Evolutionary conservation across 1,140 invertebrate genomes (phyloP), one percentile per base, ranked within the genome.

Genomic region (Medauroidea extradentata): DNA sequence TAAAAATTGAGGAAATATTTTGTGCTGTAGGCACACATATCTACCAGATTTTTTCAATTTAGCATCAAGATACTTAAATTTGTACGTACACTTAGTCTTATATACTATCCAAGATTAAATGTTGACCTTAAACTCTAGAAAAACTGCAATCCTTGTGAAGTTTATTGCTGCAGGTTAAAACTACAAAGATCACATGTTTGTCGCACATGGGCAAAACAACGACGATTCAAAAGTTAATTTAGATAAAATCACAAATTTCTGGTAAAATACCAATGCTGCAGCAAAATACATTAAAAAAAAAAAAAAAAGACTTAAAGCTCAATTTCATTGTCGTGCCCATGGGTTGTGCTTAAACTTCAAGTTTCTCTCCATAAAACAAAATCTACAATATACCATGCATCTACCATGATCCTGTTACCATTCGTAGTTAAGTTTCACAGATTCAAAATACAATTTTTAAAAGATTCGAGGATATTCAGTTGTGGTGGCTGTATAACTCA

Each of bases 401-500:
- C 42, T 55, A 27, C 42, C 53, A 55, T 39, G 16, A 55, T 46
- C 42, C 39, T 23, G 39, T 39, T 46, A 39, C 55, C 38, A 57
- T 49, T 49, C 48, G 39, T n/a, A n/a, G n/a, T n/a, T n/a, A n/a
- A n/a, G n/a, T n/a, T n/a, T 39, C 55, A 49, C 24, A 34, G n/a
- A 49, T 39, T 57, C 27, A 27, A 23, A 34, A 41, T 16, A 13
- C 38, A 11, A 27, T 24, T 29, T 25, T 2, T 42, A 16, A n/a
- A 13, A 14, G 42, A 57, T 27, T 50, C 27, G 27, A 57, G 18
- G 14, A 21, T 25, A 16, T 44, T 9, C 25, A 44, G 18, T 21
- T 57, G 42, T 16, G 24, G 8, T 23, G 39, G 23, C 29, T 11
- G 23, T 16, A 38, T 39, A 13, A 57, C 76, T 79, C 77, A 81